Evolutionary conservation across 2,113 vertebrate species (phyloP), one percentile per base, ranked within the genome.

Genomic region (Climacteris rufus): DNA sequence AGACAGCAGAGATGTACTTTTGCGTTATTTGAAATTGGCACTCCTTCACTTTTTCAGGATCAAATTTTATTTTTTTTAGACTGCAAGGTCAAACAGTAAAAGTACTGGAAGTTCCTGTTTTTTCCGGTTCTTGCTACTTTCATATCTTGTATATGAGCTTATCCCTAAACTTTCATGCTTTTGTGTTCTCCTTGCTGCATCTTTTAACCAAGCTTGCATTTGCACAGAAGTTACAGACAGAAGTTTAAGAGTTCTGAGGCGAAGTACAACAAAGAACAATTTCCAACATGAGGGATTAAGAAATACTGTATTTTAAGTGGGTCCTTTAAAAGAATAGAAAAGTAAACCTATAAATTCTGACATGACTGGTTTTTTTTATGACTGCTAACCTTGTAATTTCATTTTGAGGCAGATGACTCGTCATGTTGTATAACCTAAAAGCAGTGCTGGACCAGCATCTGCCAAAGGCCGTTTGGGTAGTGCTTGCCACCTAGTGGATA

Each of bases 401-500:
- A 50, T 87, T 89, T 90, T 52, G 61, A 70, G 60, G 56, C 39
- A 59, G 54, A 44, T 21, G 7, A 40, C 13, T 49, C 37, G 54
- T 52, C 8, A 3, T 53, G 18, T 3, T 65, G 6, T 44, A 23
- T 77, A 15, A 44, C 27, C 25, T 66, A 42, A 70, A 90, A 78
- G 35, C 30, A 75, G 18, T 33, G 37, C 47, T 30, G 42, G 68
- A 65, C 6, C 33, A 25, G 16, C 27, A 35, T 57, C 35, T 95
- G 50, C 40, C 53, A 66, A 60, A 78, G 71, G 74, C 66, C 13
- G 2, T 75, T 74, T 60, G 79, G 93, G 90, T 77, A 64, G 69
- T 96, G 96, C 93, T 97, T 95, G 97, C 97, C 97, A 98, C 84
- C 97, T 98, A 57, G 97, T 97, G 98, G 97, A 71, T 78, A 44